Conservation (phyloP, 2,888 invertebrate genomes). For the Noctua pronuba region DNA sequence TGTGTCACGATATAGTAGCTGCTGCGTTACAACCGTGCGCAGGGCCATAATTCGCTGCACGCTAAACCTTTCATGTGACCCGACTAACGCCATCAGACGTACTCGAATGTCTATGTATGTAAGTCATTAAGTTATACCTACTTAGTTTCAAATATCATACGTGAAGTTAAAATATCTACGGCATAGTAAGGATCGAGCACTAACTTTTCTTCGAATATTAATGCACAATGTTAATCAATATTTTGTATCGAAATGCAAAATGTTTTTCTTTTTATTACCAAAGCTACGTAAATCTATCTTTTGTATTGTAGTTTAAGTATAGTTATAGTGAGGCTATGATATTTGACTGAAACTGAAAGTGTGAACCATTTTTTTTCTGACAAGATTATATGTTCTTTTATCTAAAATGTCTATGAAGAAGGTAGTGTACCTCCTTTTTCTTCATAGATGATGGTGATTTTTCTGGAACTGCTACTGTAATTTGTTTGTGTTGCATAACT, state of each 20-base stretch:
- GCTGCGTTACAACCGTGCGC: conserved; percentile 2
- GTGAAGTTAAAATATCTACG: conserved; percentile 22
- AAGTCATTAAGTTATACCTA: conserved; percentile 30
- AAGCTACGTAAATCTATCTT: conserved; percentile 73
- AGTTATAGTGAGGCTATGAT: conserved; percentile 76
- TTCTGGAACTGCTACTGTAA: conserved; percentile 30
- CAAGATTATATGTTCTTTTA: conserved; percentile 26
- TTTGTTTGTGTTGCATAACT: conserved; percentile 22
- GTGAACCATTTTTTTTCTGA: conserved; percentile 46
- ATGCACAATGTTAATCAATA: conserved; percentile 47
- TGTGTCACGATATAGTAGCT: neutral
- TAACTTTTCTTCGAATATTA: conserved; percentile 38
- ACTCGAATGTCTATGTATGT: conserved; percentile 29
- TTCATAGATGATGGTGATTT: conserved; percentile 8
- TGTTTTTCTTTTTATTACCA: conserved; percentile 72
- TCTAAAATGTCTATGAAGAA: conserved; percentile 13
- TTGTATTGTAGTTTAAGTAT: conserved; percentile 69
- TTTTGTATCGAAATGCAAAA: conserved; percentile 56
- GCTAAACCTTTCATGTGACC: conserved; percentile 5
- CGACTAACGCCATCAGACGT: neutral
- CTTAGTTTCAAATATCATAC: conserved; percentile 24
- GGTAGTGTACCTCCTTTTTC: neutral
- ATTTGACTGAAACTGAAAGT: conserved; percentile 74
- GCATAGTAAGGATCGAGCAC: conserved; percentile 17
- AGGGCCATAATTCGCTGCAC: conserved; percentile 13